A percentile compares a stretch with the other conserved stretches of the same genome.
phyloP scores from a whole-genome alignment of 2,797 vertebrate species.

The Protonibea diacanthus region DNA sequence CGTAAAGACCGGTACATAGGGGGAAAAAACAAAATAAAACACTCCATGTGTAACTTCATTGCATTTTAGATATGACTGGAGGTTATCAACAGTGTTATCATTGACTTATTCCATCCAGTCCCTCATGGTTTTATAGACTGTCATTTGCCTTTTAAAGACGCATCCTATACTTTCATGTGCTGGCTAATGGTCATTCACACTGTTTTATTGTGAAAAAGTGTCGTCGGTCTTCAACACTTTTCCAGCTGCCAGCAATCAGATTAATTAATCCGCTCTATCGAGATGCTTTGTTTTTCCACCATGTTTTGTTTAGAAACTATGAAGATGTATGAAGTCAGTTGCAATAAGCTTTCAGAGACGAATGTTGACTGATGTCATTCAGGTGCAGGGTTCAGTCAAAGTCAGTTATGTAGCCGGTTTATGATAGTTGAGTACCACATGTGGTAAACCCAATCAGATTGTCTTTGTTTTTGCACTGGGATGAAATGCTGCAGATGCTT shows the following conservation, averaged over 20 bases:
- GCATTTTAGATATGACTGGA: background rate
- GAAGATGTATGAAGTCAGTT: slow-evolving; percentile 19
- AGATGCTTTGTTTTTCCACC: background rate
- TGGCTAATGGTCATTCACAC: background rate
- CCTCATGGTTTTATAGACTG: background rate
- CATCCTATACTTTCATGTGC: background rate
- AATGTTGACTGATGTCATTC: slow-evolving; percentile 23
- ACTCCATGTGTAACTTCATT: background rate
- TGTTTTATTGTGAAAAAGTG: background rate
- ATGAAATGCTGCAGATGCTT: slow-evolving; percentile 57
- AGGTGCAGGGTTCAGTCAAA: slow-evolving; percentile 20
- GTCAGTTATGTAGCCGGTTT: slow-evolving; percentile 1
- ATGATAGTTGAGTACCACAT: slow-evolving; percentile 6
- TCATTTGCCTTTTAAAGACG: slow-evolving; percentile 19
- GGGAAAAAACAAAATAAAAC: background rate
- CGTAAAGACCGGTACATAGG: background rate
- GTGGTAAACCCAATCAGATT: slow-evolving; percentile 42
- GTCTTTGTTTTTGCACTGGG: slow-evolving; percentile 59
- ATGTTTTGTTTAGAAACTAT: slow-evolving; percentile 3
- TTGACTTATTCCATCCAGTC: background rate
- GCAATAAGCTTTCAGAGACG: slow-evolving; percentile 21
- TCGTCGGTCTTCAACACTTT: background rate
- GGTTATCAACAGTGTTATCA: background rate
- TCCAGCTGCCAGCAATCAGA: slow-evolving; percentile 13
- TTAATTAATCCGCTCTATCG: slow-evolving; percentile 4